phyloP scores from a whole-genome alignment of 2,797 vertebrate species.

The Gymnoscopelus microlampas region DNA sequence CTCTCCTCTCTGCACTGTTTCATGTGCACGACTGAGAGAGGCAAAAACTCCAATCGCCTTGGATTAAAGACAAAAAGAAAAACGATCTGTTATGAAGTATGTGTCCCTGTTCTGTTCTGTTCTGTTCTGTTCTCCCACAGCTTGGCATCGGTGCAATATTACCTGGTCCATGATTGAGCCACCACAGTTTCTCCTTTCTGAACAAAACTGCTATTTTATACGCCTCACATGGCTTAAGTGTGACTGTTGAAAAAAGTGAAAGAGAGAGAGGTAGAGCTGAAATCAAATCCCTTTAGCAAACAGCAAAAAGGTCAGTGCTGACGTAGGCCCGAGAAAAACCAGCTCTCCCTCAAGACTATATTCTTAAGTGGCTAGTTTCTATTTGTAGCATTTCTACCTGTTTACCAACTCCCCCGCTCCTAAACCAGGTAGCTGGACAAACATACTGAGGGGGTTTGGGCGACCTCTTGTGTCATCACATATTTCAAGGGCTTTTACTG shows the following conservation, averaged over 20 bases:
- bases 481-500: slow-evolving; percentile 54
- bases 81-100: background rate
- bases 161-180: slow-evolving; percentile 52
- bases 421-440: slow-evolving; percentile 69
- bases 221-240: slow-evolving; percentile 68
- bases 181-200: slow-evolving; percentile 35
- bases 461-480: slow-evolving; percentile 65
- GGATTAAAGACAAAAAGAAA: slow-evolving; percentile 15
- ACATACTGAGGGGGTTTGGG: slow-evolving; percentile 65
- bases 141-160: slow-evolving; percentile 45
- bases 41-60: background rate
- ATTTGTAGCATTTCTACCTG: slow-evolving; percentile 81
- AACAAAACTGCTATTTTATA: slow-evolving; percentile 79
- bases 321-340: slow-evolving; percentile 74
- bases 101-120: background rate
- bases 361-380: slow-evolving; percentile 76
- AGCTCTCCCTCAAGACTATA: slow-evolving; percentile 72
- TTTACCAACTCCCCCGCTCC: slow-evolving; percentile 72
- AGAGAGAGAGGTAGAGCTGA: slow-evolving; percentile 60
- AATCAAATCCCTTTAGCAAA: slow-evolving; percentile 84
- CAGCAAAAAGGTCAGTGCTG: slow-evolving; percentile 85
- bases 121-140: background rate
- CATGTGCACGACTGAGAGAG: background rate
- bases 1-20: too few species aligned
- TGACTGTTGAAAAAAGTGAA: slow-evolving; percentile 65